Base-by-base conservation (phyloP, 2,888 invertebrate species). In the Trachelus stipa region DNA sequence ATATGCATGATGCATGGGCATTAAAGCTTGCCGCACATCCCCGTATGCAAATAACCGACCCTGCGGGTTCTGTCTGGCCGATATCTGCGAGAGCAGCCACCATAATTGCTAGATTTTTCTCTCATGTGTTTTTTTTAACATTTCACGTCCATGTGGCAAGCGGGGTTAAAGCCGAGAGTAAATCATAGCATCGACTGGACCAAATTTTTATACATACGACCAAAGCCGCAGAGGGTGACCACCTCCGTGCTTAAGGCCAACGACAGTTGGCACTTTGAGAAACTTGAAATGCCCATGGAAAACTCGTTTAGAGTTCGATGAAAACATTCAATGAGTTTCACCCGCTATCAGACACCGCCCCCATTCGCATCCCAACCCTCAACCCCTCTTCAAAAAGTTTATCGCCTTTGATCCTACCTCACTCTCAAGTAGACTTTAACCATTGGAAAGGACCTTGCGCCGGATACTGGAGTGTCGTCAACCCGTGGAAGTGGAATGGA, bases 1-100 rank as follows among this genome's bases (percentile, higher is more conserved):
- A 91, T 91, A 91, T 91, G 90, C 89, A 91, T 91, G 91, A 91
- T 90, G 90, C 90, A 91, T 90, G 89, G 88, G 89, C 89, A 90
- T 90, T 91, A 90, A 90, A 90, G 88, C 89, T 86, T 85, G 80
- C 82, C 73, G 78, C 82, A 81, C 87, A 84, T 86, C 84, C 90
- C 87, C 89, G 85, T 90, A 90, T 90, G 90, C 88, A 90, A 90
- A 90, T 90, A 88, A 83, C 83, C 83, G 83, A 78, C 82, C 85
- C 86, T 87, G 85, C 81, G 83, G 84, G 81, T 84, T 84, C 84
- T 81, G 81, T 85, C 85, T 84, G 84, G 56, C 81, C 82, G 83
- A 83, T 79, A 84, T 82, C 81, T 81, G 78, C 75, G 83, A 80
- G 81, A 80, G 81, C 82, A 82, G 82, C 83, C 79, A 77, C 84